Base-by-base conservation (phyloP, 37 sponge, comb jelly and placozoan species). In the Diacarnus erythraeanus region DNA sequence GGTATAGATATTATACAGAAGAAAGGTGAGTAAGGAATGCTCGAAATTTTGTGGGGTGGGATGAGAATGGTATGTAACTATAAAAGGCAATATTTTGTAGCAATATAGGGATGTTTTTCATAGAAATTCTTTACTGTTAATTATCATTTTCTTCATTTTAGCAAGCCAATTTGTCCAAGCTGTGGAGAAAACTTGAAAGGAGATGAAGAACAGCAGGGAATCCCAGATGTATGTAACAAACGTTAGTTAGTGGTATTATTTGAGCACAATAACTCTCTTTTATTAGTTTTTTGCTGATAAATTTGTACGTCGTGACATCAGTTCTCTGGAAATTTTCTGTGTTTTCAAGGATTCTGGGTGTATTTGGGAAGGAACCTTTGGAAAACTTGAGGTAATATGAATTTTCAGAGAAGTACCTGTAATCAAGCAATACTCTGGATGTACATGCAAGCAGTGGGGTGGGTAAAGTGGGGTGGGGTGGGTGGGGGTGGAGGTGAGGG, bases 201-300 rank as follows among this genome's bases (percentile, higher is more conserved):
- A 21, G 71, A 39, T 5, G 34, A 65, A 65, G 35, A 65, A 34
- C 35, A 2, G 33, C 2, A 3, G 23, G 10, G 17, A 30, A 31
- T 25, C 5, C 5, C 17, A 31, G 33, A 10, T 5, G 34, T 31
- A 65, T 30, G 2, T 17, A 59, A 59, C 18, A 4, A 59, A 27
- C 18, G 23, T 17, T 4, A 27, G 23, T 59, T 3, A 27, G 27
- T 27, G 17, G 2, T 20, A 30, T 65, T 30, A 25, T 17, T 5
- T 30, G 12, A 30, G 22, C 33, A 31, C 29, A 5, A 30, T 34
- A 30, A 65, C 39, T 27, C 57, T 18, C 27, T 36, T 31, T 63
- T 9, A 38, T 20, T 69, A 91, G 92, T 86, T 61, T 30, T 91
- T 83, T 54, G 88, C 92, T 18, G 92, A 91, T 68, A 76, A 69